Base-by-base conservation (phyloP, 1,140 invertebrate species). In the Anastrepha obliqua region DNA sequence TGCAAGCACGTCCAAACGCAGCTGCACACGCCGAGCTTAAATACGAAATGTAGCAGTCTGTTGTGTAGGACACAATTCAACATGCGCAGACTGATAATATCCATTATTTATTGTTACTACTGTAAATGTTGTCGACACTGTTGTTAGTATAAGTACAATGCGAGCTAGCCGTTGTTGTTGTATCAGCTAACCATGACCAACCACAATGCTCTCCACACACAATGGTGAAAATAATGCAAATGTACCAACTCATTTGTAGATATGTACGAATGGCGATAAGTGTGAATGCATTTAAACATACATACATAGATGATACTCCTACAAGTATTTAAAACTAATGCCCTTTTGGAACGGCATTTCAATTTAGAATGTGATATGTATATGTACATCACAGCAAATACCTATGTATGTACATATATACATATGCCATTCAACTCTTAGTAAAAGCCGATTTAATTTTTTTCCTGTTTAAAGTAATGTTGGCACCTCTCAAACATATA, bases 41-140 rank as follows among this genome's bases (percentile, higher is more conserved):
- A 67, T 67, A 17, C 17, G 20, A 39, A 67, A 29, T 29, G 5
- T 7, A 39, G 29, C 29, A 29, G 29, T 29, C 29, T 29, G 29
- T 67, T 67, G 64, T 67, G 8, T 67, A 7, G 29, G 20, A 67
- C 6, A 67, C 64, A 67, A 67, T 67, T 67, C 2, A 39, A 9
- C 64, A 67, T 39, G 17, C 1, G 3, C 64, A 20, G 29, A 39
- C 64, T 67, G 64, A 67, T 67, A 67, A 67, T 67, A 67, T 67
- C 29, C 29, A 39, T 67, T 67, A 39, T 67, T 67, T 20, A 67
- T 39, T 67, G 29, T 39, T 20, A 20, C 64, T 29, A 20, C 8
- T 67, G 64, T 67, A 67, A 67, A 67, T 51, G 42, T n/a, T 78
- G 70, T 47, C 44, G 70, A n/a, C 44, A 78, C 47, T 78, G 47